Percentiles rank a stretch among this genome's conserved stretches.
phyloP scores from a whole-genome alignment of 2,888 invertebrate genomes.

The Unio pictorum region DNA sequence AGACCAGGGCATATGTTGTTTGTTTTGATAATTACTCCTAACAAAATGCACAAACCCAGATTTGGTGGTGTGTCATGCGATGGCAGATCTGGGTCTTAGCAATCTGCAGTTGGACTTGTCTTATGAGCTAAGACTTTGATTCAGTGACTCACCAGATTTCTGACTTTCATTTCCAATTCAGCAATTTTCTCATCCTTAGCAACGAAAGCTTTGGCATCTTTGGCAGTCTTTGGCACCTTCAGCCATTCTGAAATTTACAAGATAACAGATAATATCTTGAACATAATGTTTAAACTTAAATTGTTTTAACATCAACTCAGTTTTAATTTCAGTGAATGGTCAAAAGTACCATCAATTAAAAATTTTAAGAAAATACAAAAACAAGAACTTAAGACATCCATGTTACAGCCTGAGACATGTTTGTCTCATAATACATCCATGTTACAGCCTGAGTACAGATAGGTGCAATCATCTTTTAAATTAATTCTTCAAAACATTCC shows the following conservation, averaged over 20 bases:
- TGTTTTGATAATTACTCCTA: no score
- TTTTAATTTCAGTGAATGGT: neutral
- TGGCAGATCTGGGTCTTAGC: no score
- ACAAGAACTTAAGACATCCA: constrained; percentile 1
- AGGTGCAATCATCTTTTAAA: no score
- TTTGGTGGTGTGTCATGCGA: no score
- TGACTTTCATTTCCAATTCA: constrained; percentile 50
- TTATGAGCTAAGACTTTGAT: neutral
- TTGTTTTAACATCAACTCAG: no score
- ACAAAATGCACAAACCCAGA: no score
- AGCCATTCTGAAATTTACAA: constrained; percentile 49
- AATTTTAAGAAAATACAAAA: constrained; percentile 1
- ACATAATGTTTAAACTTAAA: neutral
- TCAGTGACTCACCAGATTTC: constrained; percentile 48
- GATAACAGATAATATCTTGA: neutral
- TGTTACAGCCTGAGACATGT: no score
- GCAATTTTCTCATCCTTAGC: constrained; percentile 49
- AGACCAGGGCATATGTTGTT: no score
- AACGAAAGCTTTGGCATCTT: constrained; percentile 42
- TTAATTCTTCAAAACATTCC: no score
- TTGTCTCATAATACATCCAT: no score
- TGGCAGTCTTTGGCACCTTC: constrained; percentile 49
- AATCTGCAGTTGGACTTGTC: no score
- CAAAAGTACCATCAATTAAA: neutral
- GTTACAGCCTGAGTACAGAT: no score